Base-by-base conservation (phyloP, 1,140 invertebrate species). In the Formica selysi region DNA sequence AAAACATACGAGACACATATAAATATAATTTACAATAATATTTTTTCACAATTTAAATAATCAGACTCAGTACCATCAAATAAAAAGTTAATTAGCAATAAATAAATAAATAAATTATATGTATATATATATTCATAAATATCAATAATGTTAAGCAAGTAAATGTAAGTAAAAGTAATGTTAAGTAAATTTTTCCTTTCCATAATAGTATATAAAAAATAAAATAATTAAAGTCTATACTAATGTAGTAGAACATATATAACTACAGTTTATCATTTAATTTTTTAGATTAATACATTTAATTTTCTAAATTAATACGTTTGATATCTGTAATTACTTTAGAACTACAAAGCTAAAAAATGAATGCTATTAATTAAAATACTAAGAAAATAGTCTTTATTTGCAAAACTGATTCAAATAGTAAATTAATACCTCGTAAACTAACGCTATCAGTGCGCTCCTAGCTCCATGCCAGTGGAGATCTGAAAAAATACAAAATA, bases 401-500 rank as follows among this genome's bases (percentile, higher is more conserved):
- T 26, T 36, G 11, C 7, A 51, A 78, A 87, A 38, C 7, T 11
- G 19, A 32, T 13, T 38, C 7, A 38, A 80, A 61, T 16, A 78
- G 13, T 76, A 61, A 73, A 32, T 59, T 76, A 80, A 71, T 87
- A 94, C 94, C 93, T 94, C 93, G 92, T 94, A 91, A 93, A 94
- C 91, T 95, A 95, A 94, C 94, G 94, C 94, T 95, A 95, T 95
- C 94, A 95, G 93, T 95, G 94, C 92, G 94, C 94, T 95, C 94
- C 94, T 94, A 95, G 94, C 94, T 95, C 95, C 95, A 95, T 95
- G 93, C 94, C 94, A 95, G 93, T 95, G 94, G 94, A 95, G 93
- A 95, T 95, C 94, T 95, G 61, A 94, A 57, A 85, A 51, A 19
- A 62, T 36, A 74, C 5, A 51, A 61, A 79, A 41, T 22, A n/a